A percentile compares a stretch with the other conserved stretches of the same genome.
These are phyloP conservation scores for Chionoecetes opilio DNA, from an alignment of 1,140 invertebrate genomes.

Conservation along the genomic window DNA sequence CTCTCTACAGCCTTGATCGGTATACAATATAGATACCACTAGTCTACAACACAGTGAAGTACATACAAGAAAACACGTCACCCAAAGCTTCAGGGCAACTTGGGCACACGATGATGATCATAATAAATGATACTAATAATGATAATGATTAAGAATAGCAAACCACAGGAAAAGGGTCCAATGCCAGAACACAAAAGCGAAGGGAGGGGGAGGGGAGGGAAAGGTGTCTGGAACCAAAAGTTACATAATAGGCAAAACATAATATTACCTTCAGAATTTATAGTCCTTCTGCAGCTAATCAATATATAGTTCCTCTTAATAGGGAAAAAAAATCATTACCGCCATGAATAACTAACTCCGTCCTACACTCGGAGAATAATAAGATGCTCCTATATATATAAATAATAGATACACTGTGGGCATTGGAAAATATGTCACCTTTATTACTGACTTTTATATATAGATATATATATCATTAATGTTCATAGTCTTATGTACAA, in stretches of 20 bases:
- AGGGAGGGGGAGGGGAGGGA: not conserved
- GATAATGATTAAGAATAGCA: conserved; percentile 73
- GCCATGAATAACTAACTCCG: conserved; percentile 48
- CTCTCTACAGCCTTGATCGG: conserved; percentile 74
- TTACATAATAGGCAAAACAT: conserved; percentile 72
- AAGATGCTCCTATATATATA: conserved; percentile 57
- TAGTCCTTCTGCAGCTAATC: conserved; percentile 62
- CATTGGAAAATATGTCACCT: conserved; percentile 77
- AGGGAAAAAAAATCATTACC: conserved; percentile 8
- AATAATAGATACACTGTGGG: conserved; percentile 75
- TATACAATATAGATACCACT: conserved; percentile 74
- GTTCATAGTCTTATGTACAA: conserved; percentile 79
- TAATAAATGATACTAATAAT: conserved; percentile 22
- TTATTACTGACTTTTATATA: conserved; percentile 74
- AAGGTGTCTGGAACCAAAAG: conserved; percentile 74
- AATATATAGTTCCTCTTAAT: conserved; percentile 57
- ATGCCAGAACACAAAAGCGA: conserved; percentile 75
- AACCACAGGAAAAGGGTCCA: conserved; percentile 76
- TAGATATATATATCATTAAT: conserved; percentile 74
- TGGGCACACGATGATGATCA: conserved; percentile 69
- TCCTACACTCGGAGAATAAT: conserved; percentile 56
- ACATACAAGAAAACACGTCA: conserved; percentile 76
- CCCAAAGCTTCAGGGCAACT: conserved; percentile 70
- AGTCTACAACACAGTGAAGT: conserved; percentile 78
- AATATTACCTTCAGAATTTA: conserved; percentile 71